Percentiles rank a stretch among this genome's conserved stretches.
Conservation (phyloP, 2,113 vertebrate genomes). For the Neotoma lepida region DNA sequence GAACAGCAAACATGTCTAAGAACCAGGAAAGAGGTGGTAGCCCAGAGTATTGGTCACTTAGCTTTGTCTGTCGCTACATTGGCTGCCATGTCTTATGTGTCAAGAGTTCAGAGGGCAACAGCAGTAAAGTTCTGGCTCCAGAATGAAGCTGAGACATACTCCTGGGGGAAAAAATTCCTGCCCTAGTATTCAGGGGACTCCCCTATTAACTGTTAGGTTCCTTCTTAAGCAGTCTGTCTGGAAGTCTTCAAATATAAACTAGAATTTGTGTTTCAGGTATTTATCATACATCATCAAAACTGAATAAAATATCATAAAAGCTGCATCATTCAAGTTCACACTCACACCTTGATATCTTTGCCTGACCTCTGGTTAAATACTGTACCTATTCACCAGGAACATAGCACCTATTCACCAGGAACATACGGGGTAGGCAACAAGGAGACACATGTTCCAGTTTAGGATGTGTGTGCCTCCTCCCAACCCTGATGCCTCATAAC, state of each 20-base stretch:
- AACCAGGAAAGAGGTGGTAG: accelerated
- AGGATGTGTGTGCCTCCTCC: not conserved
- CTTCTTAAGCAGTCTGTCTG: not conserved
- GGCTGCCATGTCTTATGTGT: not conserved
- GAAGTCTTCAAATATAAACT: not conserved
- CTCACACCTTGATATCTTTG: not conserved
- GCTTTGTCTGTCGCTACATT: no score
- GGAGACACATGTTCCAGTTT: not conserved
- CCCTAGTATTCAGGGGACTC: no score
- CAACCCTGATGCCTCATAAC: not conserved
- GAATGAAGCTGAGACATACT: not conserved
- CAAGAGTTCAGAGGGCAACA: not conserved
- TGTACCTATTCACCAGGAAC: not conserved
- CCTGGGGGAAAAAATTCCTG: not conserved
- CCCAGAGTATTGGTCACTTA: not conserved
- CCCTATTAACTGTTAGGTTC: no score
- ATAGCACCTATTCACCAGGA: not conserved
- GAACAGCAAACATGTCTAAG: not conserved
- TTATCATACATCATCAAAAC: not conserved
- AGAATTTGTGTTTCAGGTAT: not conserved
- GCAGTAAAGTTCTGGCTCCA: not conserved
- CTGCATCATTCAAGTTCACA: not conserved
- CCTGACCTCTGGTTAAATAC: not conserved
- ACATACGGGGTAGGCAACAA: not conserved
- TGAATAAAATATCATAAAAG: not conserved